Evolutionary conservation across 1,140 invertebrate species (phyloP), one percentile per base, ranked within the genome.

Genomic region (Drosophila sulfurigaster): DNA sequence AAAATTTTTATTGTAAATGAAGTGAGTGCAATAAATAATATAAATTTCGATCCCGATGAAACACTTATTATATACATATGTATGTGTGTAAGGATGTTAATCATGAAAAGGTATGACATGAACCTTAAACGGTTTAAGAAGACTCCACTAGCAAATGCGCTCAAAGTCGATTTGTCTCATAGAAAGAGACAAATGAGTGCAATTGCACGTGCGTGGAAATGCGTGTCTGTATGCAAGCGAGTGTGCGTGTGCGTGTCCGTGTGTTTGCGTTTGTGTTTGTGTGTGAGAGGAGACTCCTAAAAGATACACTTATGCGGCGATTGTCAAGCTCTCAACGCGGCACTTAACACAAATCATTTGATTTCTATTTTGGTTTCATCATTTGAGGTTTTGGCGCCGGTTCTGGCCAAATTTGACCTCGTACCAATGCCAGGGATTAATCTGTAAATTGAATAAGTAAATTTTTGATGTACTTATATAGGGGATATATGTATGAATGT

Each of bases 311-410:
- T 46, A 20, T 41, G 16, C 28, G 38, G 8, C 46, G 41, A 52
- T 68, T 60, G 49, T 13, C 30, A 32, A 46, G 46, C 63, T 73
- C 54, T 59, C 28, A 35, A 13, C 28, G 16, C 16, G 8, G 16
- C 41, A 68, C 71, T 69, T 41, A 74, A 69, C 65, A 62, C 41
- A 68, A 54, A 67, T 68, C 35, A 68, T 45, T 54, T 59, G 41
- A 38, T 54, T 60, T 68, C 41, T 62, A 68, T 68, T 67, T 73
- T 59, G 46, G 28, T 60, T 67, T 51, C n/a, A 35, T 58, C 41
- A 28, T 35, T 68, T 49, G 56, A 48, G 13, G 38, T 62, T 68
- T 74, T 69, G 71, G 65, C 65, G 71, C 57, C 71, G 64, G 41
- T 45, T 73, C 46, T 52, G n/a, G 11, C 10, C 32, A 41, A 52